These are phyloP conservation scores for Muricea muricata DNA, from an alignment of 92 coral and sea anemone species.

Conservation along the genomic window DNA sequence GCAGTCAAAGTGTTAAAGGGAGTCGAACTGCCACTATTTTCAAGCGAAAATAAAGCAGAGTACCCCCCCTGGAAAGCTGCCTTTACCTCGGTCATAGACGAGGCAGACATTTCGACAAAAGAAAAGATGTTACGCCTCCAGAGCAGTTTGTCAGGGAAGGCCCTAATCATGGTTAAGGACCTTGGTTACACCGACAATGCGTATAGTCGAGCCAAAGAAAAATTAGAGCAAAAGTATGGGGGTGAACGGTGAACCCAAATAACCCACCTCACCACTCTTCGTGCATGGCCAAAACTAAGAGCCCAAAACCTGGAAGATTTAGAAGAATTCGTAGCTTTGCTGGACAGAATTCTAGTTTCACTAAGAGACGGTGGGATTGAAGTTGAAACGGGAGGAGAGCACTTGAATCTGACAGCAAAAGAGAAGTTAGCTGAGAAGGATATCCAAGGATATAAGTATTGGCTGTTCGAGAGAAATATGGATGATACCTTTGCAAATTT, in stretches of 20 bases:
- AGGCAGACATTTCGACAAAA: conserved; percentile 24
- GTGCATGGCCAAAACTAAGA: neutral
- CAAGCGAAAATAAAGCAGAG: conserved; percentile 1
- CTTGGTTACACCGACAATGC: conserved; percentile 55
- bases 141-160: conserved; percentile 59
- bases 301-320: neutral
- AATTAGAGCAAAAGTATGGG: conserved; percentile 27
- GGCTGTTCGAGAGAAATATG: neutral
- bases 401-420: conserved; percentile 11
- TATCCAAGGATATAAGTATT: neutral
- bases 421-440: conserved; percentile 11
- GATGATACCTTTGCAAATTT: conserved; percentile 4
- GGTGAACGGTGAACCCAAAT: conserved; percentile 13
- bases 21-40: conserved; percentile 14
- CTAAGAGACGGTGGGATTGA: neutral
- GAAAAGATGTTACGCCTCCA: conserved; percentile 54
- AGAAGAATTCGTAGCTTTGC: neutral
- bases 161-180: conserved; percentile 55
- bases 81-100: conserved; percentile 1
- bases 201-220: conserved; percentile 57
- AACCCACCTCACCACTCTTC: conserved; percentile 6
- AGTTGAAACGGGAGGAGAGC: neutral
- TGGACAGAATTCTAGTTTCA: neutral
- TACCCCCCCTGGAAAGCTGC: conserved; percentile 17
- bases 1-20: too few species aligned